Conservation (phyloP, 2,888 invertebrate genomes). For the Bugulina stolonifera region DNA sequence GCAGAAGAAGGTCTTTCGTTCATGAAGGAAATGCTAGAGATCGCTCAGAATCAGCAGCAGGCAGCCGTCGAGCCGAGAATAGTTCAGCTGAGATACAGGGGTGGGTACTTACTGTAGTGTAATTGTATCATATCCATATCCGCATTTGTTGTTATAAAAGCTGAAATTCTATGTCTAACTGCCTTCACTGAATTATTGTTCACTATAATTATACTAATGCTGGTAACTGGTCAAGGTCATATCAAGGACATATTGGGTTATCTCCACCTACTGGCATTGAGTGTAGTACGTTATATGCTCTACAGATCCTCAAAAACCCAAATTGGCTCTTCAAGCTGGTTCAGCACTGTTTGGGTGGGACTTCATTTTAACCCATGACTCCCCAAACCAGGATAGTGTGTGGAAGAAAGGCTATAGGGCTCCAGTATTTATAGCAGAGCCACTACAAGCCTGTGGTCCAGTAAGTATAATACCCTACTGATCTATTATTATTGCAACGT, state of each 20-base stretch:
- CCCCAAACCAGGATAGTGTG: slow-evolving; percentile 32
- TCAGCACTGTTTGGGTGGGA: slow-evolving; percentile 85
- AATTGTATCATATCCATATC: no score
- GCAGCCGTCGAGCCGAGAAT: slow-evolving; percentile 36
- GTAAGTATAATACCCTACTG: neutral
- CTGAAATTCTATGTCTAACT: no score
- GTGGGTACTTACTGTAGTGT: no score
- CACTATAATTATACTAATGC: no score
- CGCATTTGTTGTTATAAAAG: no score
- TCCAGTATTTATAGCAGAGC: slow-evolving; percentile 1
- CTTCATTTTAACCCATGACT: slow-evolving; percentile 60
- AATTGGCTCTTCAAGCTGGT: slow-evolving; percentile 61
- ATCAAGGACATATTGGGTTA: no score
- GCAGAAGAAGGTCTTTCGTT: slow-evolving; percentile 87
- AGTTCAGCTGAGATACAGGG: neutral
- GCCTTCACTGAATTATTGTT: no score
- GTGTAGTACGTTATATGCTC: no score
- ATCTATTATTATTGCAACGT: neutral
- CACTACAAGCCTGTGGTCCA: slow-evolving; percentile 1
- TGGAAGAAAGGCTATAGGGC: neutral
- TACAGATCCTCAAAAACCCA: no score
- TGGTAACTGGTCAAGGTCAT: no score
- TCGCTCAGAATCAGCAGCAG: slow-evolving; percentile 62
- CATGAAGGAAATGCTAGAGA: slow-evolving; percentile 93
- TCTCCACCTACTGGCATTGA: no score